A percentile compares a stretch with the other conserved stretches of the same genome.
Conservation (phyloP, 2,797 vertebrate genomes). For the Coilia nasus region DNA sequence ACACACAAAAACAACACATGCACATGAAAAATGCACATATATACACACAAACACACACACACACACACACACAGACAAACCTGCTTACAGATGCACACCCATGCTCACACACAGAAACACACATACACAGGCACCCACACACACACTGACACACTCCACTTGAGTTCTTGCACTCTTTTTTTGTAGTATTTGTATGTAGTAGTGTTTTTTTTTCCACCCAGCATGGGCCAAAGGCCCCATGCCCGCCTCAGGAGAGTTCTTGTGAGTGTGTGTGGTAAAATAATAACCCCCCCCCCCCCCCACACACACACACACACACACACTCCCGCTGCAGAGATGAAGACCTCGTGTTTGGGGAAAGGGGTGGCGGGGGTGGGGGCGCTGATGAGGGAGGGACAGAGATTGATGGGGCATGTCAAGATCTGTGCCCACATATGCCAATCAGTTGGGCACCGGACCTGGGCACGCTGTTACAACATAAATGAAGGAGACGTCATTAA, state of each 20-base stretch:
- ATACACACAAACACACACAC: background rate
- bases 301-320: background rate
- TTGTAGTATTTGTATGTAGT: too few species aligned
- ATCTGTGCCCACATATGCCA: background rate
- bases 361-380: too few species aligned
- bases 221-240: too few species aligned
- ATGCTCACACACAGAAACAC: background rate
- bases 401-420: conserved; percentile 23
- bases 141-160: background rate
- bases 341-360: background rate
- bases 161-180: too few species aligned
- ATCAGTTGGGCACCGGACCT: conserved; percentile 1
- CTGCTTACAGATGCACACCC: background rate
- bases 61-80: background rate
- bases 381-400: background rate
- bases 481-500: conserved; percentile 4
- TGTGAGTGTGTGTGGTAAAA: too few species aligned
- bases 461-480: background rate
- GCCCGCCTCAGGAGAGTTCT: too few species aligned
- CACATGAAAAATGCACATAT: background rate
- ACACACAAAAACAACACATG: background rate
- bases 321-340: background rate
- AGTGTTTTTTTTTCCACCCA: too few species aligned
- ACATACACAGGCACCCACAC: background rate
- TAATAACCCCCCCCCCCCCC: too few species aligned